Base-by-base conservation (phyloP, 1,140 invertebrate genomes). In the Arion vulgaris region DNA sequence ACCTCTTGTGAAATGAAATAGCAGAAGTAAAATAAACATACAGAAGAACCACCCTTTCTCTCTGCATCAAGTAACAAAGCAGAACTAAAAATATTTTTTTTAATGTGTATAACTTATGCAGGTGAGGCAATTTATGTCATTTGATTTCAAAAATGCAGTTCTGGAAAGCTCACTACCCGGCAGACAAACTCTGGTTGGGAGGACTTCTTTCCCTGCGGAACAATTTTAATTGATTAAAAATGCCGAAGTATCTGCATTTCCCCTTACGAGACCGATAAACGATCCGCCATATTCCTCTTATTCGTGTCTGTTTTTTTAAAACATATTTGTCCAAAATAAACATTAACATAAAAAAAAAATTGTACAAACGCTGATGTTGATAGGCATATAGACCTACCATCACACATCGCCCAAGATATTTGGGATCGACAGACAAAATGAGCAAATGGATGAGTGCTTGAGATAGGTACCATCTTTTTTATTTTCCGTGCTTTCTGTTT, bases 201-300 rank as follows among this genome's bases (percentile, higher is more conserved):
- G 62, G 32, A 34, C n/a, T 28, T 32, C 32, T 66, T 66, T 7
- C 28, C 28, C 19, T 5, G n/a, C n/a, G 32, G 9, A 66, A 66
- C 28, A 66, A 66, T 34, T 66, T 66, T 66, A 66, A 66, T 66
- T 66, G 62, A 66, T 66, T 66, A 32, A 66, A 66, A 66, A 66
- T 32, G 62, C 19, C 11, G 5, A 66, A 32, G 28, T 15, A 19
- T 57, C 62, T 66, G 62, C n/a, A 66, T 28, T 66, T 66, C n/a
- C 5, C n/a, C n/a, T 66, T 66, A 66, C 28, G 19, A 5, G n/a
- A 1, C 62, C 9, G 32, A 34, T 17, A 32, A 28, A 7, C n/a
- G n/a, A 66, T 66, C 32, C 62, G 11, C 28, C 62, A 11, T 66
- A n/a, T 66, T 0, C n/a, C 19, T 32, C 28, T 34, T 66, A 13